These are phyloP conservation scores for Branchinecta lynchi DNA, from an alignment of 1,140 invertebrate species.

Conservation along the genomic window DNA sequence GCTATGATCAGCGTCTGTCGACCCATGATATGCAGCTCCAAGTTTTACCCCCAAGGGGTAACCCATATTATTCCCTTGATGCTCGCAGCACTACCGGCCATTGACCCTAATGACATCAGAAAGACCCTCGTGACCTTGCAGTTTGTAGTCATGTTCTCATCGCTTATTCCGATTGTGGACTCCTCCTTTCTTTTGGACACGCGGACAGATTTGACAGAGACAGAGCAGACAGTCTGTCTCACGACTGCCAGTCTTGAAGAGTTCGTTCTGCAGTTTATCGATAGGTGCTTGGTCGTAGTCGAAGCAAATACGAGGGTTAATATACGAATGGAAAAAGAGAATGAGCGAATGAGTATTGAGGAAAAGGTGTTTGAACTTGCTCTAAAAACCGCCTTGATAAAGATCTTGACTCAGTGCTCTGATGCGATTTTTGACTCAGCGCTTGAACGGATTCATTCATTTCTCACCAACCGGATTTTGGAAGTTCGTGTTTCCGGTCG, in stretches of 20 bases:
- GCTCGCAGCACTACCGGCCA: conserved; percentile 60
- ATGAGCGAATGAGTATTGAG: conserved; percentile 42
- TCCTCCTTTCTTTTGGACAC: conserved; percentile 52
- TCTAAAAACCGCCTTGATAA: conserved; percentile 46
- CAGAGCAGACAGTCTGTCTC: conserved; percentile 56
- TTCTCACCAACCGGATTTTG: conserved; percentile 52
- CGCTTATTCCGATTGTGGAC: conserved; percentile 55
- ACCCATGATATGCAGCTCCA: conserved; percentile 46
- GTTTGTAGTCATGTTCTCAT: not conserved
- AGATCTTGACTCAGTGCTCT: conserved; percentile 47
- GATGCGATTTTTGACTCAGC: conserved; percentile 47
- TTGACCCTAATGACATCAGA: conserved; percentile 75
- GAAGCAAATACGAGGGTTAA: conserved; percentile 53
- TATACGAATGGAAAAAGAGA: conserved; percentile 37
- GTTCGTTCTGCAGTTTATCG: conserved; percentile 71
- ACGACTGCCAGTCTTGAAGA: conserved; percentile 71
- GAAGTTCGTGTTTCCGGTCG: conserved; percentile 67
- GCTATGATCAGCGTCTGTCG: conserved; percentile 53
- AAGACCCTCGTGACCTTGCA: conserved; percentile 58
- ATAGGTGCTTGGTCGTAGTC: conserved; percentile 50
- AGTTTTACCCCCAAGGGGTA: conserved; percentile 53
- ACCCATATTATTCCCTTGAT: conserved; percentile 64
- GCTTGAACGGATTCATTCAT: conserved; percentile 51
- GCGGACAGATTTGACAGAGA: conserved; percentile 52
- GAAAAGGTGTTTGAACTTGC: conserved; percentile 53